Base-by-base conservation (phyloP, 1,140 invertebrate genomes). In the Brachionus asplanchnoidis region DNA sequence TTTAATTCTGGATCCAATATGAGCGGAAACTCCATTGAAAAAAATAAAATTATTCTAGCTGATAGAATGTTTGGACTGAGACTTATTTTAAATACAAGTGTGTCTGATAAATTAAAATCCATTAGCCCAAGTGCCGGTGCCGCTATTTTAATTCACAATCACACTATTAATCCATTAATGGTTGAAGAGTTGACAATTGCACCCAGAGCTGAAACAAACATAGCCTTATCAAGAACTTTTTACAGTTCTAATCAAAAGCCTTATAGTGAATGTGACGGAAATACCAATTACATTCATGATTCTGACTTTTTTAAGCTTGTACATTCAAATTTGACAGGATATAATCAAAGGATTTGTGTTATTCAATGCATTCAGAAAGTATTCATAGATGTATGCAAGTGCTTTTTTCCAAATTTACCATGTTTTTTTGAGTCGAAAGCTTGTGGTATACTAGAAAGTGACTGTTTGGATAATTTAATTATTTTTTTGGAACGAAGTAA, bases 221-320 rank as follows among this genome's bases (percentile, higher is more conserved):
- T 80, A 36, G 78, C 44, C 23, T 60, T 80, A 20, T 53, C 50
- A 53, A 56, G 46, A 56, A 65, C 28, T 32, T 36, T 60, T 65
- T 36, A 17, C 50, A 53, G 8, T 32, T 17, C 14, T 17, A 14
- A 53, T 26, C 78, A 23, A 56, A 80, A 56, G 46, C 78, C 78
- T 20, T 80, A 80, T 17, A 80, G 78, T 42, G 40, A 80, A 17
- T 80, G 78, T 50, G 78, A 79, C 32, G 6, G 17, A 11, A 40
- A 40, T 36, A 73, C 68, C 0, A 36, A 73, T 32, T 14, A 73
- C 14, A 28, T 20, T 2, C 44, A 75, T 44, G 17, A 46, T 20
- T 75, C 32, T 75, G 70, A 75, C 3, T 44, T 17, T 20, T 75
- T 42, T 44, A 75, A 44, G 17, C 8, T 75, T n/a, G 40, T 75